Base-by-base conservation (phyloP, 2,797 vertebrate species). In the Gallinago nigripennis region DNA sequence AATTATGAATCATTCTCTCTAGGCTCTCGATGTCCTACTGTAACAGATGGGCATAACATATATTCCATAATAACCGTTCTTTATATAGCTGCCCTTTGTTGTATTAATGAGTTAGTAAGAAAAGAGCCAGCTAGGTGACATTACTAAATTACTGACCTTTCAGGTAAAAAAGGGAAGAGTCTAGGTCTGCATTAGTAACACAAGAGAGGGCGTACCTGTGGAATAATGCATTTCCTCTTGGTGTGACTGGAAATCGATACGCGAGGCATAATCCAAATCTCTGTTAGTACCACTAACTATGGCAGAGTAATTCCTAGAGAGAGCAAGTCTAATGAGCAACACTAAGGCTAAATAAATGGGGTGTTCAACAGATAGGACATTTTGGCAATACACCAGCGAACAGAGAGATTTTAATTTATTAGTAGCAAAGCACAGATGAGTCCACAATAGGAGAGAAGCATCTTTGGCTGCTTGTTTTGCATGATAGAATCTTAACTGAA, bases 41-140 rank as follows among this genome's bases (percentile, higher is more conserved):
- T 75, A 93, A 75, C 87, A 92, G 91, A 90, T 94, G 89, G 88
- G 35, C n/a, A 46, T 46, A 68, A 57, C 45, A 35, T 88, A 71
- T 60, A 92, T 83, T 82, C 89, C 65, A 30, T 82, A 82, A 85
- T 63, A 84, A 81, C n/a, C 64, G 68, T 58, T 57, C 70, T 75
- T 63, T 63, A 51, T 48, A 60, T 12, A 75, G 68, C 33, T 63
- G 39, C 16, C 24, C 53, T 84, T 92, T 84, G 25, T 69, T 82
- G 31, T 10, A 87, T 50, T 66, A 92, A 76, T 51, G 39, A 92
- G 65, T 79, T 69, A 71, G 63, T 66, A 91, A 73, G 69, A 90
- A 88, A 89, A 89, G 58, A 77, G n/a, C 21, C 77, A 82, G 8
- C 25, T 69, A 63, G 53, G 33, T 92, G 75, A 57, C 86, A 90